phyloP scores from a whole-genome alignment of 2,888 invertebrate genomes.

The Drosophila phalerata region DNA sequence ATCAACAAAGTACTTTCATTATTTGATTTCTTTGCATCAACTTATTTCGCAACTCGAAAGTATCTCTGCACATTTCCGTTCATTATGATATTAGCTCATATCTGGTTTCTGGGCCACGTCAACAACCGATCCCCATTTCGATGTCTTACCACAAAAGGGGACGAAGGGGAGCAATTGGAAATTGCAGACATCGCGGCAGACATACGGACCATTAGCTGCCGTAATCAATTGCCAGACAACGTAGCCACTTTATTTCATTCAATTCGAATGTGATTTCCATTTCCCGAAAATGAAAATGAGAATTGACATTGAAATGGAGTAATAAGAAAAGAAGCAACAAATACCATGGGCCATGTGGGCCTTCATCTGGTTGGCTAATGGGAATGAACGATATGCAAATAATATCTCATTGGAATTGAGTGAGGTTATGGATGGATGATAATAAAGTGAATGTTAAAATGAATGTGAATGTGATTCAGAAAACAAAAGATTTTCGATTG shows the following conservation, averaged over 20 bases:
- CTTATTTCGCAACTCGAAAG: constrained; percentile 33
- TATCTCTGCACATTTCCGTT: constrained; percentile 28
- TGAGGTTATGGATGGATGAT: constrained; percentile 60
- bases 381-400: constrained; percentile 61
- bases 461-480: constrained; percentile 18
- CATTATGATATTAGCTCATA: constrained; percentile 30
- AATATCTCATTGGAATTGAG: constrained; percentile 38
- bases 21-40: constrained; percentile 10
- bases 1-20: constrained; percentile 9
- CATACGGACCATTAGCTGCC: constrained; percentile 58
- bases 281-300: constrained; percentile 44
- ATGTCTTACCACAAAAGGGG: constrained; percentile 22
- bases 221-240: constrained; percentile 69
- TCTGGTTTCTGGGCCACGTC: constrained; percentile 51
- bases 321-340: constrained; percentile 15
- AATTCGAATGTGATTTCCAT: constrained; percentile 40
- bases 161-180: constrained; percentile 1
- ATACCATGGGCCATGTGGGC: constrained; percentile 61
- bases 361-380: constrained; percentile 55
- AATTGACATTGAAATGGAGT: constrained; percentile 77
- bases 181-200: constrained; percentile 61
- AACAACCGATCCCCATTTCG: constrained; percentile 63
- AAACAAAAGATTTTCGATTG: constrained; percentile 3
- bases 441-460: constrained; percentile 23
- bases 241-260: constrained; percentile 39